Conservation (phyloP, 2,113 vertebrate genomes). For the Fregetta grallaria region DNA sequence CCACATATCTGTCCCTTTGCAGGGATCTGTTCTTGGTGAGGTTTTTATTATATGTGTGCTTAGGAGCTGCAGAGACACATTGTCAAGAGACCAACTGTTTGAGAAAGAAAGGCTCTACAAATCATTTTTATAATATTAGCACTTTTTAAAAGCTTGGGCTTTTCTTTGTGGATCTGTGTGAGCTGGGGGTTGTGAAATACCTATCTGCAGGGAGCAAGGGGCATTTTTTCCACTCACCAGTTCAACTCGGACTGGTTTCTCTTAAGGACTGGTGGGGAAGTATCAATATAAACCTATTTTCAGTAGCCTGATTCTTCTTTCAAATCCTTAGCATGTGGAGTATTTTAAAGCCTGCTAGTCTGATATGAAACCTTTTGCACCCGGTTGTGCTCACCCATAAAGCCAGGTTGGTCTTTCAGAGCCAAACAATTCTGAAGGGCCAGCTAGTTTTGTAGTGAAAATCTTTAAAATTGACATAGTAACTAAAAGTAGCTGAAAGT, state of each 20-base stretch:
- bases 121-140: background rate
- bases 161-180: background rate
- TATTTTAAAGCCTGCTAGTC: background rate
- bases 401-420: background rate
- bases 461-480: background rate
- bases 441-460: background rate
- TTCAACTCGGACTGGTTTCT: background rate
- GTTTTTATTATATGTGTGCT: conserved; percentile 38
- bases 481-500: background rate
- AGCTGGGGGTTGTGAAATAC: background rate
- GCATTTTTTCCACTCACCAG: background rate
- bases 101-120: background rate
- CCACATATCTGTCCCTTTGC: conserved; percentile 19
- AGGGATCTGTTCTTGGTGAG: conserved; percentile 31
- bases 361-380: background rate
- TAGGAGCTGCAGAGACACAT: conserved; percentile 23
- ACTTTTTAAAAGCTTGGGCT: background rate
- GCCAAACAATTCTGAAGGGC: background rate
- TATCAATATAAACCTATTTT: background rate
- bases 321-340: background rate
- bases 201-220: background rate
- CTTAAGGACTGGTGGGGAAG: background rate
- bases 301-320: background rate
- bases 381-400: background rate
- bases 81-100: conserved; percentile 56